phyloP scores from a whole-genome alignment of 1,140 invertebrate genomes.

The Drosophila serrata region DNA sequence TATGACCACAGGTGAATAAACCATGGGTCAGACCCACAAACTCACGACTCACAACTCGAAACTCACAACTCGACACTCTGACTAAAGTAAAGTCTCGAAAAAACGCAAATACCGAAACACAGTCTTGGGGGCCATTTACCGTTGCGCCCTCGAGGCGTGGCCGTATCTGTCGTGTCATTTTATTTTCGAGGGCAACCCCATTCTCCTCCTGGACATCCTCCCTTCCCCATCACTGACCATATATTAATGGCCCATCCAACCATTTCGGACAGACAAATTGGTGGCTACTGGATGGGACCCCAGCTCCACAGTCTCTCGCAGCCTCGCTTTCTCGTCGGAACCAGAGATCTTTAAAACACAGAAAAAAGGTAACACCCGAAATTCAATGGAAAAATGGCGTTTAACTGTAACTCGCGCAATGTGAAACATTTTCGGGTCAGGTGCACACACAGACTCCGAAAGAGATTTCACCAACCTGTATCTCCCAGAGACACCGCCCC shows the following conservation, averaged over 20 bases:
- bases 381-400: constrained; percentile 80
- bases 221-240: constrained; percentile 14
- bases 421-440: constrained; percentile 83
- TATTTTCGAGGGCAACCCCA: constrained; percentile 65
- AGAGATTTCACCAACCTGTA: constrained; percentile 73
- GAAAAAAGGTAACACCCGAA: constrained; percentile 53
- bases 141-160: constrained; percentile 78
- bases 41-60: neutral
- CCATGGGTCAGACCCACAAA: constrained; percentile 57
- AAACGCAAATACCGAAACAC: constrained; percentile 17
- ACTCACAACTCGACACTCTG: constrained; percentile 11
- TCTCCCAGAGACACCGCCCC: constrained; percentile 49
- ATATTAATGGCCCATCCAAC: constrained; percentile 58
- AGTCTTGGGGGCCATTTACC: constrained; percentile 71
- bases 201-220: neutral
- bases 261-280: constrained; percentile 57
- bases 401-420: constrained; percentile 79
- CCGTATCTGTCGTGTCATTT: constrained; percentile 62
- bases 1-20: constrained; percentile 81
- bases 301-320: constrained; percentile 24
- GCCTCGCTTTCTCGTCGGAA: constrained; percentile 41
- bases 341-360: constrained; percentile 38
- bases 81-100: constrained; percentile 33
- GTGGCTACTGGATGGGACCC: constrained; percentile 64
- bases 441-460: constrained; percentile 52